Percentiles rank a stretch among this genome's conserved stretches.
These are phyloP conservation scores for Condylostylus longicornis DNA, from an alignment of 1,140 invertebrate genomes.

Conservation along the genomic window DNA sequence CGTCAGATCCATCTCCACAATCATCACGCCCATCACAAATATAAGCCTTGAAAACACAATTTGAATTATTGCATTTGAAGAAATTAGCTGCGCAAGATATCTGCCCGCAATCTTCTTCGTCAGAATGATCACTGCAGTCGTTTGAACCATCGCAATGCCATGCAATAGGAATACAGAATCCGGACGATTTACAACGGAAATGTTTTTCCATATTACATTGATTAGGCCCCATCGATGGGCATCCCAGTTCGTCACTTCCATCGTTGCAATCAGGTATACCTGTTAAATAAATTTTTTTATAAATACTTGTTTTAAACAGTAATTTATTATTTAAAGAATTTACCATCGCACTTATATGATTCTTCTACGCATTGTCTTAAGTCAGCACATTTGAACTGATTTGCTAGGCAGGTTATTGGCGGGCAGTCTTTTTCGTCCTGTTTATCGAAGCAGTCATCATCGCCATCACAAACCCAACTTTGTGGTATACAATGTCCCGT, in stretches of 20 bases:
- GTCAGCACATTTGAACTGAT: slow-evolving; percentile 86
- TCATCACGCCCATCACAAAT: slow-evolving; percentile 93
- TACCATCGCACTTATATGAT: slow-evolving; percentile 88
- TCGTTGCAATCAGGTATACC: slow-evolving; percentile 83
- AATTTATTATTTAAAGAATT: too few species aligned
- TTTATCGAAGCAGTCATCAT: slow-evolving; percentile 95
- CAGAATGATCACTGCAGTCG: slow-evolving; percentile 84
- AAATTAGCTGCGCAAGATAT: slow-evolving; percentile 58
- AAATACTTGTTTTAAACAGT: slow-evolving; percentile 12
- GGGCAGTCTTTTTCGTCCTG: slow-evolving; percentile 95
- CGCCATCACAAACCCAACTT: slow-evolving; percentile 77
- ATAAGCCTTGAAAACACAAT: slow-evolving; percentile 85
- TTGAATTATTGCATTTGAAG: slow-evolving; percentile 73
- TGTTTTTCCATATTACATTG: slow-evolving; percentile 79
- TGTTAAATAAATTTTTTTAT: too few species aligned
- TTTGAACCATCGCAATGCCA: slow-evolving; percentile 80
- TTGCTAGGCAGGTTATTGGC: slow-evolving; percentile 80
- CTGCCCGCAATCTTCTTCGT: slow-evolving; percentile 74
- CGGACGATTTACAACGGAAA: slow-evolving; percentile 71
- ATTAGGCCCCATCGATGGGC: slow-evolving; percentile 66
- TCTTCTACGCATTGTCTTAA: slow-evolving; percentile 83
- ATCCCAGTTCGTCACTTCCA: slow-evolving; percentile 77
- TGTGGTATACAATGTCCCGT: slow-evolving; percentile 93
- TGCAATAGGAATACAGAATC: slow-evolving; percentile 80
- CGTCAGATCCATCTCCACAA: slow-evolving; percentile 88